Evolutionary conservation across 2,797 vertebrate species (phyloP), one percentile per base, ranked within the genome.

Genomic region (Enteromius fasciolatus): DNA sequence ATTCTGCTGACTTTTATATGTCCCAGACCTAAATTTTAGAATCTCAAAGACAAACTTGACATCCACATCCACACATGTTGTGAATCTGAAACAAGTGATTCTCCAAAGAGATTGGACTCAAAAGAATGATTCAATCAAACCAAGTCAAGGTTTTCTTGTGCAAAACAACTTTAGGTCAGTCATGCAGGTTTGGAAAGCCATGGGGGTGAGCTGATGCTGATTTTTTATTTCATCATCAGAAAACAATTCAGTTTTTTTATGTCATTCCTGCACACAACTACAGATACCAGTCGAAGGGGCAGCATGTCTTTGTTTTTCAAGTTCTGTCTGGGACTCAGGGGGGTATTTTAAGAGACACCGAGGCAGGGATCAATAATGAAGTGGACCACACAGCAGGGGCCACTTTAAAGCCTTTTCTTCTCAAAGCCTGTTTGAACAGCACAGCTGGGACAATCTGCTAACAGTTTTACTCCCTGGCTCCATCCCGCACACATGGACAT

Each of bases 301-400:
- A 5, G 36, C 46, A 69, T 78, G 76, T 52, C 61, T 84, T 72
- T 64, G 59, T 48, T 20, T 77, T 68, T 63, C 39, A 61, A 66
- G 31, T 66, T 70, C 66, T 33, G 52, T 61, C 64, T 63, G 25
- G 54, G 70, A 4, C 77, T 78, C 41, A 23, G 17, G 80, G 46
- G 79, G 78, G 69, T 25, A 25, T 77, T 20, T 46, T 74, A 70
- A 50, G 41, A 67, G 82, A 67, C 50, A 84, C 64, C 36, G 41
- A 76, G 76, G 84, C 25, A 79, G 76, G 86, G 81, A 91, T 90
- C 80, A 88, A 89, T 89, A 88, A 90, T 86, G 66, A 84, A 92
- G 59, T 78, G 70, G 76, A 86, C 80, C 77, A 64, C 82, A 84
- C 84, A 78, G 80, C 73, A 72, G 68, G 52, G 75, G 80, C 59